Base-by-base conservation (phyloP, 2,888 invertebrate species). In the Lasiommata megera region DNA sequence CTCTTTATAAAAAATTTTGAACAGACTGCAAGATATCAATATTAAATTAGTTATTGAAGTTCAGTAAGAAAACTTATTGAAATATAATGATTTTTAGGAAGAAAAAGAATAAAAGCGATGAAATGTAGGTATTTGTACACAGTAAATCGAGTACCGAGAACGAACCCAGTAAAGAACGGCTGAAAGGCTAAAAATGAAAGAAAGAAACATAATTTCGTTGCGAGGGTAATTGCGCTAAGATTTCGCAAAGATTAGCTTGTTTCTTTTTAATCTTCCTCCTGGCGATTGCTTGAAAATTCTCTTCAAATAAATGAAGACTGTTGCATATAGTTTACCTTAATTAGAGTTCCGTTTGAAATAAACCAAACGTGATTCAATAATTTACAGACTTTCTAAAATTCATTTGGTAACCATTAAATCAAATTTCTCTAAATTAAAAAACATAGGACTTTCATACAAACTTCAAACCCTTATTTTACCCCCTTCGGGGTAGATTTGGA, bases 211-310 rank as follows among this genome's bases (percentile, higher is more conserved):
- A 46, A 56, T 38, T 52, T 51, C 23, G 38, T 46, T 11, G 54
- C 56, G 41, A 51, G 50, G 73, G 77, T 82, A 82, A 84, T 82
- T 80, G 77, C 77, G 73, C 66, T 66, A 73, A 52, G 52, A 52
- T 52, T 52, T 56, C 38, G 29, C 52, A 73, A 74, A 81, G 81
- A 82, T 82, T 84, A 84, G 77, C 79, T 80, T 77, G 77, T 80
- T 82, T 75, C 76, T 81, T 85, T 85, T 85, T 82, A 85, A 85
- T 84, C 83, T 81, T 82, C 75, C 72, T 71, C 72, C 77, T 80
- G 77, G 73, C 81, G 82, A 85, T 87, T 82, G 80, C 81, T 80
- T 76, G 76, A 79, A 82, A 79, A 81, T 76, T 79, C 76, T 68
- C 72, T 75, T 73, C 81, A 77, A 80, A 82, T 84, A 86, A 83